phyloP scores from a whole-genome alignment of 2,113 vertebrate genomes.

The Osmerus eperlanus region DNA sequence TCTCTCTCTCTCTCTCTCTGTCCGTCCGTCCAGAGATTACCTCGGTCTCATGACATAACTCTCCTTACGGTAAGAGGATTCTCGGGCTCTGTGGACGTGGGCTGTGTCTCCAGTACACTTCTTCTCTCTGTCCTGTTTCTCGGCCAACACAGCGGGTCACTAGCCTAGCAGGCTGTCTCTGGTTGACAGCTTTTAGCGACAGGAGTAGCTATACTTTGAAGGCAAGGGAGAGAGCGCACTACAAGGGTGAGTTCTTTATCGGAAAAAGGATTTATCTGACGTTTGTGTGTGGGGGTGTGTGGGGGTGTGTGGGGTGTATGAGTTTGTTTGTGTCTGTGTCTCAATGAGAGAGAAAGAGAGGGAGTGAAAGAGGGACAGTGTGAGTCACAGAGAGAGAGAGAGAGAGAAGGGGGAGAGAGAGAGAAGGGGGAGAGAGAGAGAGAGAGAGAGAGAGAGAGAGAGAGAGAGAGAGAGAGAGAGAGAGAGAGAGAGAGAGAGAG shows the following conservation, averaged over 20 bases:
- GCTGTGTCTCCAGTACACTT: conserved; percentile 2
- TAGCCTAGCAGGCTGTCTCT: too few relatives aligned
- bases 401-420: neutral
- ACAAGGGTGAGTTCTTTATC: neutral
- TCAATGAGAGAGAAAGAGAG: conserved; percentile 22
- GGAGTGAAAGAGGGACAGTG: conserved; percentile 13
- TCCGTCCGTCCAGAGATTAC: conserved; percentile 66
- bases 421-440: conserved; percentile 27
- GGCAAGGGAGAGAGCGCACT: neutral
- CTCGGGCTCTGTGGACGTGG: conserved; percentile 30
- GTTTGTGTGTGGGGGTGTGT: conserved; percentile 12
- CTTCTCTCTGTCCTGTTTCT: conserved; percentile 38
- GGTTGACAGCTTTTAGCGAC: too few relatives aligned
- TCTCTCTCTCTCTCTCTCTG: conserved; percentile 11
- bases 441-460: neutral
- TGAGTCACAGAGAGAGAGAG: conserved; percentile 31
- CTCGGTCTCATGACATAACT: conserved; percentile 68
- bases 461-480: conserved; percentile 27
- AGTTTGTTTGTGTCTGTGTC: conserved; percentile 8
- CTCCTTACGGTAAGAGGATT: conserved; percentile 64
- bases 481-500: too few relatives aligned
- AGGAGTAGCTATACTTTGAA: too few relatives aligned
- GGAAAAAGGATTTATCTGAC: neutral
- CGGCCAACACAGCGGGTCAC: too few relatives aligned
- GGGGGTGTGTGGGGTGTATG: conserved; percentile 12